Conservation (phyloP, 2,888 invertebrate species). For the Exocentrus adspersus region DNA sequence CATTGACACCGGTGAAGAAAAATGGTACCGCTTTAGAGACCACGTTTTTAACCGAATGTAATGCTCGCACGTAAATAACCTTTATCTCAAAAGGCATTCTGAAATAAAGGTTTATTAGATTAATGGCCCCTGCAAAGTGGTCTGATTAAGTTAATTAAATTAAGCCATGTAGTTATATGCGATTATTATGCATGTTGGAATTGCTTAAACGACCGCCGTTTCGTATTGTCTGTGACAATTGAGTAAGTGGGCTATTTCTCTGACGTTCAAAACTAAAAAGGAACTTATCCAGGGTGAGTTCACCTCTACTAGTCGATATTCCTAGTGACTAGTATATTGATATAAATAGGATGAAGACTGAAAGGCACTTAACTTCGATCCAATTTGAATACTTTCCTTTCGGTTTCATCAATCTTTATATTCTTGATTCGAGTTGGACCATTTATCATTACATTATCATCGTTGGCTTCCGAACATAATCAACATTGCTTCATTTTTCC, state of each 20-base stretch:
- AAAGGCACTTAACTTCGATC: conserved; percentile 23
- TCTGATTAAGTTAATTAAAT: conserved; percentile 48
- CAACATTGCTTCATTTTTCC: conserved; percentile 20
- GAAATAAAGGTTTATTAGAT: conserved; percentile 44
- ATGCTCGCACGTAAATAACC: conserved; percentile 35
- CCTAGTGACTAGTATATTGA: conserved; percentile 9
- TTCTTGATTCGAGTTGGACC: conserved; percentile 18
- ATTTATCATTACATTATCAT: conserved; percentile 26
- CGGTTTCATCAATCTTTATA: conserved; percentile 30
- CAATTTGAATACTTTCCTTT: conserved; percentile 27
- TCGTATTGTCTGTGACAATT: conserved; percentile 23
- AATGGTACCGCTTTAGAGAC: conserved; percentile 4
- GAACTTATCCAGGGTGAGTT: neutral
- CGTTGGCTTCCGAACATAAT: conserved; percentile 21
- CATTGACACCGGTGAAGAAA: conserved; percentile 10
- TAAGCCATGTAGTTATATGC: conserved; percentile 43
- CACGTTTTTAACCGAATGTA: conserved; percentile 14
- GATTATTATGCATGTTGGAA: conserved; percentile 45
- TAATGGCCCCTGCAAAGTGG: conserved; percentile 47
- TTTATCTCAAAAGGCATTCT: conserved; percentile 37
- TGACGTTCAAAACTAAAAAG: too few species aligned
- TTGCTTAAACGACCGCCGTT: conserved; percentile 32
- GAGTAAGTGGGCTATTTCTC: conserved; percentile 23
- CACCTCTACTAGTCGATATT: neutral
- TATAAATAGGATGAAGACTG: conserved; percentile 1